phyloP scores from a whole-genome alignment of 2,888 invertebrate genomes.

The Pediacus dermestoides region DNA sequence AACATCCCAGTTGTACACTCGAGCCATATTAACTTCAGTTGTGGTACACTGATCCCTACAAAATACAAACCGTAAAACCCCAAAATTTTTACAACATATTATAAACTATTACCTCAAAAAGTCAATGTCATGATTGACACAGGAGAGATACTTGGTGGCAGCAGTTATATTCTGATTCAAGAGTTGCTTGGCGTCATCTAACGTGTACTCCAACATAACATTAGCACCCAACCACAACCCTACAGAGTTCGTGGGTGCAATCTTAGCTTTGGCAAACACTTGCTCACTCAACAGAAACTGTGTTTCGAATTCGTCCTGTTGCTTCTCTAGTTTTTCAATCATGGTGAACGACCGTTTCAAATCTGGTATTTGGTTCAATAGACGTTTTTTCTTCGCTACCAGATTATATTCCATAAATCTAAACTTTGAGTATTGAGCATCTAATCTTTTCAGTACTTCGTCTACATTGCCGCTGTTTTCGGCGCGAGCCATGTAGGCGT shows the following conservation, averaged over 20 bases:
- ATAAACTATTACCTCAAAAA: conserved; percentile 67
- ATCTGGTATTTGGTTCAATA: conserved; percentile 93
- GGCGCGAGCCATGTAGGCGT: conserved; percentile 80
- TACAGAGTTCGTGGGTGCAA: conserved; percentile 87
- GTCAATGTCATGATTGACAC: conserved; percentile 89
- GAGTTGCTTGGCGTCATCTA: conserved; percentile 85
- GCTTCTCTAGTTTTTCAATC: conserved; percentile 81
- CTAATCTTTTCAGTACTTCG: conserved; percentile 77
- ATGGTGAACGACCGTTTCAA: conserved; percentile 86
- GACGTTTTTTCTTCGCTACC: conserved; percentile 76
- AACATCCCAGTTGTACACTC: conserved; percentile 98
- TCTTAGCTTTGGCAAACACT: conserved; percentile 70
- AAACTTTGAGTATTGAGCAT: conserved; percentile 94
- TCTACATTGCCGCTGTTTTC: conserved; percentile 83
- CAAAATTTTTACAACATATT: neutral
- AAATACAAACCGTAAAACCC: conserved; percentile 30
- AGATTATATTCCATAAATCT: conserved; percentile 96
- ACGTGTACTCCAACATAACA: conserved; percentile 94
- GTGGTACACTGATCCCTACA: conserved; percentile 94
- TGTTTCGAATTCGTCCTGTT: conserved; percentile 78
- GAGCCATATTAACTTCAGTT: conserved; percentile 98
- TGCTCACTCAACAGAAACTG: conserved; percentile 92
- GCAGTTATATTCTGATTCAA: conserved; percentile 78
- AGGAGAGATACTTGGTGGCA: conserved; percentile 77
- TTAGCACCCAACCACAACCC: conserved; percentile 84